Base-by-base conservation (phyloP, 2,113 vertebrate species). In the Haplotaxodon microlepis region DNA sequence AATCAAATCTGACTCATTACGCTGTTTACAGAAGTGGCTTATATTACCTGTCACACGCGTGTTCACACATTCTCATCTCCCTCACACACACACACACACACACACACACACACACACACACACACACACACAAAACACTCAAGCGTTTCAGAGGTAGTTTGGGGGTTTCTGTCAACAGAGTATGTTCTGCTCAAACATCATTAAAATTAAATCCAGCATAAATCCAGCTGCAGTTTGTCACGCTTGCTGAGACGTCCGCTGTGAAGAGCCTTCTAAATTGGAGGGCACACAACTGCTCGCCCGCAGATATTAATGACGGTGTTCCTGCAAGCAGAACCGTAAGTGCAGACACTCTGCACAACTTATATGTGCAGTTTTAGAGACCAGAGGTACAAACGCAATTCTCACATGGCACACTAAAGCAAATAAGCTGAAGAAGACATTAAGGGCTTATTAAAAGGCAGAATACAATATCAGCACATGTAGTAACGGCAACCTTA, bases 11-110 rank as follows among this genome's bases (percentile, higher is more conserved):
- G 54, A 86, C 88, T 92, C 89, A 83, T 91, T 92, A 88, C 12
- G 6, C 19, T 92, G 90, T 94, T 95, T 96, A 91, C 90, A 90
- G 88, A 86, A 89, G 51, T 66, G 84, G 88, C 83, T 92, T 92
- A 83, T 89, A 81, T 90, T 89, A 94, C 87, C 89, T 42, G 87
- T 90, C 86, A 85, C 81, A 82, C 4, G 6, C 66, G 29, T 19
- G 50, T 42, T 73, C 81, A 83, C 89, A 86, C 86, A 61, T 59
- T 51, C 87, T 42, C 50, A 53, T 51, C 69, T 13, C 21, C 29
- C 45, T n/a, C n/a, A 76, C 13, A 88, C 16, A 50, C 57, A 56
- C 21, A 21, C 21, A 21, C 24, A 21, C 56, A 53, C 16, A 51
- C 21, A 21, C 21, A 21, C 24, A 21, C 56, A 53, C 16, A 51